phyloP scores from a whole-genome alignment of 2,797 vertebrate species.

The Todus mexicanus region DNA sequence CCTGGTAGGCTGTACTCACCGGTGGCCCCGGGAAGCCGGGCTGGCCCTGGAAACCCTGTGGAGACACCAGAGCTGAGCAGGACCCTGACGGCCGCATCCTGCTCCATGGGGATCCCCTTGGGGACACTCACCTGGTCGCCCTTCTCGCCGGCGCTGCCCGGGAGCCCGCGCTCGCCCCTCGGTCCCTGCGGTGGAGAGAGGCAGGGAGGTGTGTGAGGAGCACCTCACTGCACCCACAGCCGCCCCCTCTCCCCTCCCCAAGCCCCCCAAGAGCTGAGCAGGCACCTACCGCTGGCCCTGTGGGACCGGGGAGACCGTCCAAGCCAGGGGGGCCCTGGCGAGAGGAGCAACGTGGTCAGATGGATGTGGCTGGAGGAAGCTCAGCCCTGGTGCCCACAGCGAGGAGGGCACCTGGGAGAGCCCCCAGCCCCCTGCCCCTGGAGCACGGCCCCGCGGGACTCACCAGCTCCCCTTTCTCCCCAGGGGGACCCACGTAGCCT shows the following conservation, averaged over 20 bases:
- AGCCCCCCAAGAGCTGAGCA: neutral
- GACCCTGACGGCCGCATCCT: neutral
- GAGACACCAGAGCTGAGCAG: neutral
- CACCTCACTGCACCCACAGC: neutral
- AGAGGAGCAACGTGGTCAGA: neutral
- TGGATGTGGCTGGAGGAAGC: neutral
- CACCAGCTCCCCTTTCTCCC: constrained; percentile 92
- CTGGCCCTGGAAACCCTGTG: constrained; percentile 90
- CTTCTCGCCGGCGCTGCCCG: constrained; percentile 82
- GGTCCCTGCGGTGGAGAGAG: constrained; percentile 75
- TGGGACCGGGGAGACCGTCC: constrained; percentile 83
- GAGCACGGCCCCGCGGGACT: neutral
- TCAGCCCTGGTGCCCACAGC: fast-evolving
- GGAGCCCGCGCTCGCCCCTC: constrained; percentile 86
- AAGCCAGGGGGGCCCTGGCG: constrained; percentile 87
- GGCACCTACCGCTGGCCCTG: constrained; percentile 81
- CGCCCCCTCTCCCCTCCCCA: too few species aligned
- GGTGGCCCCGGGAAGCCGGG: constrained; percentile 90
- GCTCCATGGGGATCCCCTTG: neutral
- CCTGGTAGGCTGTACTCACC: constrained; percentile 74
- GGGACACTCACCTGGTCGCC: constrained; percentile 85
- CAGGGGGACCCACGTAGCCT: constrained; percentile 79
- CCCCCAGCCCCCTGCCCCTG: neutral
- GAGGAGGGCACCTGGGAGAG: neutral
- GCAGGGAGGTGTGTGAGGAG: neutral